Evolutionary conservation across 1,140 invertebrate genomes (phyloP).

Genomic region (Pseudomyrmex dendroicus): DNA sequence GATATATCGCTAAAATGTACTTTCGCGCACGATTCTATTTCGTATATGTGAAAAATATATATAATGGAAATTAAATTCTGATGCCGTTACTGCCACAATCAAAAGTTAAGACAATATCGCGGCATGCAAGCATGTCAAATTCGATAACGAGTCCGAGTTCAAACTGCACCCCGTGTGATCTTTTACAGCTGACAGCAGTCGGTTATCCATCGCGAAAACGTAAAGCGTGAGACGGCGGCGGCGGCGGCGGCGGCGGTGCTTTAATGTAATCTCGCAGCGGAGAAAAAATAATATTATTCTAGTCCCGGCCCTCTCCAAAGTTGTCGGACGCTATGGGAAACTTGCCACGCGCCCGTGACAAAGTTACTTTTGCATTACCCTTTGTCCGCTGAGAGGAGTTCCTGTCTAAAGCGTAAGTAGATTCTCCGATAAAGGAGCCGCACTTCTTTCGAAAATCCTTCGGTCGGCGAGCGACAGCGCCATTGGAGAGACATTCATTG

Average conservation of each 20-base stretch:
- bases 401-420: constrained; percentile 67
- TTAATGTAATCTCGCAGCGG: constrained; percentile 67
- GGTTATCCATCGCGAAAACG: constrained; percentile 58
- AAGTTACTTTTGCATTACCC: constrained; percentile 75
- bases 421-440: constrained; percentile 67
- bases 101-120: neutral
- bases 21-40: neutral
- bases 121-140: neutral
- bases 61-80: neutral
- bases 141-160: neutral
- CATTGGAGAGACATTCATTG: constrained; percentile 18
- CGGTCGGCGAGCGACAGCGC: neutral
- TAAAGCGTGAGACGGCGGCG: constrained; percentile 10
- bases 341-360: constrained; percentile 70
- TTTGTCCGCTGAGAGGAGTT: constrained; percentile 65
- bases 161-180: constrained; percentile 60
- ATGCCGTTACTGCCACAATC: neutral
- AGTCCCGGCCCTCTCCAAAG: constrained; percentile 61
- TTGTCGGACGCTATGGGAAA: constrained; percentile 70
- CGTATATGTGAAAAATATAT: constrained; percentile 6
- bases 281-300: constrained; percentile 75
- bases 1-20: constrained; percentile 20
- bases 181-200: constrained; percentile 64
- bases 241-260: constrained; percentile 22
- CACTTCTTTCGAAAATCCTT: constrained; percentile 60